Percentiles rank a stretch among this genome's conserved stretches.
These are phyloP conservation scores for Melinopterus prodromus DNA, from an alignment of 2,888 invertebrate genomes.

Conservation along the genomic window DNA sequence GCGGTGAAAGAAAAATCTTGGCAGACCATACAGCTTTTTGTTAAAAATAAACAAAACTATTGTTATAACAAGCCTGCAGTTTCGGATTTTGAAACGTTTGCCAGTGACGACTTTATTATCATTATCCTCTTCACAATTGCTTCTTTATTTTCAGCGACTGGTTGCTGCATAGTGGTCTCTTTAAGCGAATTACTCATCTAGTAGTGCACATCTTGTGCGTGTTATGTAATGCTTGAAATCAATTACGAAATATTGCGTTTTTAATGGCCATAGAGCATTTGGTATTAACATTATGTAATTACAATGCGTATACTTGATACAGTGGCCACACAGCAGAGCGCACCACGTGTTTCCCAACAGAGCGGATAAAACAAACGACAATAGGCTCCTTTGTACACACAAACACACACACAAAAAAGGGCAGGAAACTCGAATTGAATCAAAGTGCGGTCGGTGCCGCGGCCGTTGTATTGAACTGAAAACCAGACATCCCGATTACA, in stretches of 20 bases:
- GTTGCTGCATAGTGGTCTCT: background rate
- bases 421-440: conserved; percentile 37
- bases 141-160: background rate
- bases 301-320: conserved; percentile 31
- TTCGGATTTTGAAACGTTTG: background rate
- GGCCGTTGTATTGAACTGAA: background rate
- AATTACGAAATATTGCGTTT: background rate
- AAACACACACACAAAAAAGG: too few species aligned
- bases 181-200: background rate
- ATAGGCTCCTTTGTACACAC: conserved; percentile 34
- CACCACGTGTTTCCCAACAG: conserved; percentile 32
- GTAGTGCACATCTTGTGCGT: background rate
- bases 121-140: background rate
- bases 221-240: background rate
- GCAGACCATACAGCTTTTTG: background rate
- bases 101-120: background rate
- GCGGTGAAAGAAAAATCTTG: background rate
- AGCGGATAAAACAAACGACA: conserved; percentile 37
- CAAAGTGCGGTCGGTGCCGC: conserved; percentile 14
- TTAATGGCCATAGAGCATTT: conserved; percentile 18
- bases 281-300: conserved; percentile 38
- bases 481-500: background rate
- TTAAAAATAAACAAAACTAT: background rate
- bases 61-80: background rate
- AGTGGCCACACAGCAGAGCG: background rate